Evolutionary conservation across 2,113 vertebrate species (phyloP), one percentile per base, ranked within the genome.

Genomic region (Heptranchias perlo): DNA sequence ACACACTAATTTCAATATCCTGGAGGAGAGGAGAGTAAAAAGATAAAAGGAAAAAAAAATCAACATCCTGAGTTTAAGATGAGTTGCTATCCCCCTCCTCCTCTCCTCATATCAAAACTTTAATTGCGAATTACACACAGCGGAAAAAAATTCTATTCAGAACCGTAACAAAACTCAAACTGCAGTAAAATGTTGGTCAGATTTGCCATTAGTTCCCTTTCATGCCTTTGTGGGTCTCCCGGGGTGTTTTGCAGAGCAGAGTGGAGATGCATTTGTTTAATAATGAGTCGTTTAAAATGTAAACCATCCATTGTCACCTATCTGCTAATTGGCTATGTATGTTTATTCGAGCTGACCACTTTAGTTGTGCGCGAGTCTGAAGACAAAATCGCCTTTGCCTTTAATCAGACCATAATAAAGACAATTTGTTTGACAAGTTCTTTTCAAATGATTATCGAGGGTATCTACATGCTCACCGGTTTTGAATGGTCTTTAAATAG

Each of bases 361-460:
- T 89, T 69, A 96, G 58, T 18, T 96, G 96, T 96, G 96, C 87
- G 73, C 96, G 96, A 95, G 93, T 92, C 61, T 14, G 95, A 96
- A 96, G 96, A 95, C 96, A 64, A 96, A 96, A 96, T 96, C 23
- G 96, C 96, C 89, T 96, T 82, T 97, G 96, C 94, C 65, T 97
- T 97, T 97, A 96, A 97, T 97, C 96, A 96, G 96, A 76, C 96
- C 2, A 7, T 97, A 97, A 97, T 97, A 96, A 97, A 97, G 96
- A 96, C 96, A 97, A 97, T 97, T 97, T 97, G 97, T 97, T 96
- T 97, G 96, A 97, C 97, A 97, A 96, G 95, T 96, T 96, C 62
- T 93, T 96, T 97, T 97, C 96, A 97, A 89, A 94, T 96, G 96
- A 97, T 97, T 97, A 97, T 97, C 96, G 94, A 96, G n/a, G 92